A percentile compares a stretch with the other conserved stretches of the same genome.
Conservation (phyloP, 2,888 invertebrate genomes). For the Cordylochernes scorpioides region DNA sequence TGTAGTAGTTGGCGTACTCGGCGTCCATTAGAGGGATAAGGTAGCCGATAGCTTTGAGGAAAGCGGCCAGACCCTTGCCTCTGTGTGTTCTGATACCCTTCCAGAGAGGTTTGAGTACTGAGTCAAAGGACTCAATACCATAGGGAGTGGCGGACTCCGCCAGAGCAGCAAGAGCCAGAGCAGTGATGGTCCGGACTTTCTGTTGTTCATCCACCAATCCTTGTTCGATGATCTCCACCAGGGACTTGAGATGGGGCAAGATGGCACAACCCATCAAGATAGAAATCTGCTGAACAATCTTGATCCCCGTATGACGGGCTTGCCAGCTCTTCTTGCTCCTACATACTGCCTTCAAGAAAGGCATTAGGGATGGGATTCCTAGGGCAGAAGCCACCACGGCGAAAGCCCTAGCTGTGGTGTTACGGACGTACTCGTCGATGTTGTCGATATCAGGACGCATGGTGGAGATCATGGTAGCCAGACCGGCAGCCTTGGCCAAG, state of each 20-base stretch:
- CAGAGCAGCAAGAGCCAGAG: conserved; percentile 83
- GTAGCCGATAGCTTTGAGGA: conserved; percentile 95
- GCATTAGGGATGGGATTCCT: conserved; percentile 84
- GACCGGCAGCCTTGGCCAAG: conserved; percentile 89
- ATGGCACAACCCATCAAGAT: conserved; percentile 99
- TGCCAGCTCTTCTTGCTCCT: conserved; percentile 99
- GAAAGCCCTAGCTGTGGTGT: conserved; percentile 95
- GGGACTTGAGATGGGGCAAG: conserved; percentile 79
- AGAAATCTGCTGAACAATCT: conserved; percentile 98
- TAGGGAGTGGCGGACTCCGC: conserved; percentile 98
- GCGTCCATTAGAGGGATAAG: conserved; percentile 98
- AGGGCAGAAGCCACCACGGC: conserved; percentile 98
- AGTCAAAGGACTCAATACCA: conserved; percentile 98
- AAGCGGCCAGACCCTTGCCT: conserved; percentile 79
- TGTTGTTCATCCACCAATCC: conserved; percentile 92
- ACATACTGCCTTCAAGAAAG: conserved; percentile 95
- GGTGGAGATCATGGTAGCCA: conserved; percentile 99
- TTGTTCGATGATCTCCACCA: conserved; percentile 99
- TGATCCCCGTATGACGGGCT: conserved; percentile 87
- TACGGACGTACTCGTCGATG: conserved; percentile 95
- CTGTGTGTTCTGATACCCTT: conserved; percentile 72
- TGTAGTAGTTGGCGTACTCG: conserved; percentile 98
- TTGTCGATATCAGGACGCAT: conserved; percentile 99
- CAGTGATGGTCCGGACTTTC: conserved; percentile 95
- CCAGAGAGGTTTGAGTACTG: conserved; percentile 95